Evolutionary conservation across 2,797 vertebrate genomes (phyloP).

Genomic region (Lophura swinhoii): DNA sequence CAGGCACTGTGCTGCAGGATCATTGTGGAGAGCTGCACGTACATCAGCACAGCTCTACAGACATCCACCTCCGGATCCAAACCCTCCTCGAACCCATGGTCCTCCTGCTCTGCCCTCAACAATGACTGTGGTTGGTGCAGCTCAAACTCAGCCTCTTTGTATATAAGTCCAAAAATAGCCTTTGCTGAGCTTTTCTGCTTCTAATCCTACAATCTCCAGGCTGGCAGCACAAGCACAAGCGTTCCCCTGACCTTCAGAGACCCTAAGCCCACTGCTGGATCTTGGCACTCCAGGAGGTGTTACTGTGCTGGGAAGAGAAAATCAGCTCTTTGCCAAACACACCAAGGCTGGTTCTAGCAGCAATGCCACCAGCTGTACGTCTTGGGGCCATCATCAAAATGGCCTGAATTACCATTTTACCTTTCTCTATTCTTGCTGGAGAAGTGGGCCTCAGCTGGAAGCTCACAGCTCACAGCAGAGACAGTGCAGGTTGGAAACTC

Average conservation of each 20-base stretch:
- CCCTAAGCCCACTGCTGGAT: fast-evolving
- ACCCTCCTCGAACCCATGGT: background rate
- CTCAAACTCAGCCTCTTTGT: background rate
- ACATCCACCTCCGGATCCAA: background rate
- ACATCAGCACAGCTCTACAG: background rate
- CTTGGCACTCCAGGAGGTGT: background rate
- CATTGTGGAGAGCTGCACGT: background rate
- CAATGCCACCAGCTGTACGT: background rate
- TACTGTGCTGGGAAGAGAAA: background rate
- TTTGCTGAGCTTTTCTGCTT: background rate
- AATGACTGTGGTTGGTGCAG: background rate
- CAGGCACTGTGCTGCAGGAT: background rate
- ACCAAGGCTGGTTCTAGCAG: background rate
- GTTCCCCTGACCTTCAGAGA: background rate
- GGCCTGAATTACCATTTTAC: constrained; percentile 30
- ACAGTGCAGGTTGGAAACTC: background rate
- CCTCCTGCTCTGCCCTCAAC: fast-evolving
- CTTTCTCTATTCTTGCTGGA: background rate
- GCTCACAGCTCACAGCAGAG: background rate
- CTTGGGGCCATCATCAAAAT: background rate
- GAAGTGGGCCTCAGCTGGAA: background rate
- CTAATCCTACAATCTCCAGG: background rate
- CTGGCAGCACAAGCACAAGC: background rate
- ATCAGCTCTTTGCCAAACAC: background rate
- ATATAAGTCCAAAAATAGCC: background rate